These are phyloP conservation scores for Spondyliosoma cantharus DNA, from an alignment of 2,797 vertebrate genomes.

Conservation along the genomic window DNA sequence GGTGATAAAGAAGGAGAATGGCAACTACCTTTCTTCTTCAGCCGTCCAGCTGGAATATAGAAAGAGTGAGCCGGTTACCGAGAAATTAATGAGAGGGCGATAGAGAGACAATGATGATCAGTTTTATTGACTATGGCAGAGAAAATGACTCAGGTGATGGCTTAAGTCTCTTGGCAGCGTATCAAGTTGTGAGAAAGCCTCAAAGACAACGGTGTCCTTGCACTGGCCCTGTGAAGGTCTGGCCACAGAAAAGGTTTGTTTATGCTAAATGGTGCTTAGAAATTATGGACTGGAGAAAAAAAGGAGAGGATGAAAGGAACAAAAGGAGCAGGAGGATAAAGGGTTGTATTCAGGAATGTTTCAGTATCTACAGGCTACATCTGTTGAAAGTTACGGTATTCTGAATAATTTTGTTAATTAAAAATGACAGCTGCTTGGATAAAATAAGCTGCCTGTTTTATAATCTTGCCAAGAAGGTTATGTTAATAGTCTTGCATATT, in stretches of 20 bases:
- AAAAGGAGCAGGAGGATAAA: constrained; percentile 5
- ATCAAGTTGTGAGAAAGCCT: constrained; percentile 39
- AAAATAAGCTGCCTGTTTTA: constrained; percentile 21
- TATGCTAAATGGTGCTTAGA: constrained; percentile 1
- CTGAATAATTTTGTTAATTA: constrained; percentile 7
- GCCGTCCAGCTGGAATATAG: constrained; percentile 86
- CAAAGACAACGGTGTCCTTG: constrained; percentile 34
- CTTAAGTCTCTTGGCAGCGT: constrained; percentile 36
- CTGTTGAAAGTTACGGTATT: background rate
- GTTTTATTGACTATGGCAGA: constrained; percentile 46
- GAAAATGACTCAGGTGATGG: constrained; percentile 37
- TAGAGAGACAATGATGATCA: constrained; percentile 51
- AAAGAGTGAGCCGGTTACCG: constrained; percentile 77
- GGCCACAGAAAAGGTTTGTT: constrained; percentile 14
- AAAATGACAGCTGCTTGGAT: background rate
- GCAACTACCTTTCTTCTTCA: constrained; percentile 85
- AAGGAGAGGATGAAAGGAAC: background rate
- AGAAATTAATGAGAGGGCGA: constrained; percentile 62
- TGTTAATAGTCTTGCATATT: constrained; percentile 38
- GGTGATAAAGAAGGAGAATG: constrained; percentile 74
- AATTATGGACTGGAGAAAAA: constrained; percentile 1
- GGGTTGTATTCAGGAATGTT: background rate
- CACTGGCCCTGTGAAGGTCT: constrained; percentile 24
- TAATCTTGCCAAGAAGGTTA: constrained; percentile 12
- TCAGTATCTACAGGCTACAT: background rate